A percentile compares a stretch with the other conserved stretches of the same genome.
Conservation (phyloP, 2,113 vertebrate genomes). For the Tenrec ecaudatus region DNA sequence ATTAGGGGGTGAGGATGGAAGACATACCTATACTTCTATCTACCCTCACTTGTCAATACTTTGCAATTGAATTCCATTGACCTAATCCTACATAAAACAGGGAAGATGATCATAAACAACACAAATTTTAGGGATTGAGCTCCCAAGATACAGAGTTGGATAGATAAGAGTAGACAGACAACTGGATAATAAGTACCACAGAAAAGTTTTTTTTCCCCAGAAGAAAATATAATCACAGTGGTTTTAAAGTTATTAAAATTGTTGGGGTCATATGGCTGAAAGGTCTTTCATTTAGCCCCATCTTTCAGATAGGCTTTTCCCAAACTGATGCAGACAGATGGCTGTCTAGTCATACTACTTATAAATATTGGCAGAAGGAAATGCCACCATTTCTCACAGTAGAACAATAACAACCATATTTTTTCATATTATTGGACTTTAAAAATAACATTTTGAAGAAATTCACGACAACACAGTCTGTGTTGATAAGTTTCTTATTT, state of each 20-base stretch:
- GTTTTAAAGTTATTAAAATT: too few relatives aligned
- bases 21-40: background rate
- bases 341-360: background rate
- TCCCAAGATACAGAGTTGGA: background rate
- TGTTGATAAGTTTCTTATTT: background rate
- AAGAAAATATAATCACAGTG: background rate
- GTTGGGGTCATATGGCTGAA: background rate
- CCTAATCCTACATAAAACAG: background rate
- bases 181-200: background rate
- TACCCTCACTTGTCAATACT: background rate
- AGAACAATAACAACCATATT: background rate
- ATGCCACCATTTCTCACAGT: background rate
- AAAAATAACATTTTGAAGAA: background rate
- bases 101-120: background rate
- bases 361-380: background rate
- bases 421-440: background rate
- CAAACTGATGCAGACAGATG: background rate
- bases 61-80: background rate
- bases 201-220: background rate
- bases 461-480: background rate
- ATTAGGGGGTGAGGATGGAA: background rate
- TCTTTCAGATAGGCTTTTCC: background rate
- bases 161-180: background rate
- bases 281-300: background rate
- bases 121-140: background rate